A percentile compares a stretch with the other conserved stretches of the same genome.
Conservation (phyloP, 2,797 vertebrate genomes). For the Phalanger gymnotis region DNA sequence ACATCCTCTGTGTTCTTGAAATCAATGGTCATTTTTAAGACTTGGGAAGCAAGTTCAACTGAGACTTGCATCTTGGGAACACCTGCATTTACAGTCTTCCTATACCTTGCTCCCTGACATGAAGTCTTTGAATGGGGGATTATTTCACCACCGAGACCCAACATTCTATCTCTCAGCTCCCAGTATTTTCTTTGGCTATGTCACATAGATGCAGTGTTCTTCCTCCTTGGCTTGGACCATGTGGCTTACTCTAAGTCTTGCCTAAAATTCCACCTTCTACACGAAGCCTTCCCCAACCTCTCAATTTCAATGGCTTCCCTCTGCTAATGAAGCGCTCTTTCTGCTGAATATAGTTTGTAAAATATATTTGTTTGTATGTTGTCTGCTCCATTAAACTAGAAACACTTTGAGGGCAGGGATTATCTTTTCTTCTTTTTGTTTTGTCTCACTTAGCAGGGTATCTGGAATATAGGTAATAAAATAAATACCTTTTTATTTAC, state of each 20-base stretch:
- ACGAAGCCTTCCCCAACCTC: not conserved
- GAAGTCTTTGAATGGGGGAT: not conserved
- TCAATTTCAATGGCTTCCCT: not conserved
- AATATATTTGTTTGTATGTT: not conserved
- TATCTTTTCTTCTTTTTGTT: not conserved
- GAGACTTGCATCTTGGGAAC: not conserved
- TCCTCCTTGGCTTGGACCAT: not conserved
- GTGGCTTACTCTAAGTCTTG: not conserved
- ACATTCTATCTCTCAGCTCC: not conserved
- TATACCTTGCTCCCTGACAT: not conserved
- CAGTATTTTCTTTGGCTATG: not conserved
- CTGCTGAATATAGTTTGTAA: not conserved
- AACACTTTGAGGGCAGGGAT: not conserved
- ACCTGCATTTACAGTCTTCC: not conserved
- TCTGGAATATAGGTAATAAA: not conserved
- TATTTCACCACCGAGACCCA: not conserved
- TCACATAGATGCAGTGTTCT: not conserved
- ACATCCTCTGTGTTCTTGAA: not conserved
- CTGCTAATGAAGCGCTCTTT: not conserved
- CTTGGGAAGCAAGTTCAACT: not conserved
- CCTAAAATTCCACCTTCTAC: not conserved
- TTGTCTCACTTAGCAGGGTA: not conserved
- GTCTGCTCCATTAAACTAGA: not conserved
- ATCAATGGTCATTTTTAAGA: not conserved
- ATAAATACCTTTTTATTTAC: not conserved